phyloP scores from a whole-genome alignment of 2,113 vertebrate genomes.

The Willisornis vidua region DNA sequence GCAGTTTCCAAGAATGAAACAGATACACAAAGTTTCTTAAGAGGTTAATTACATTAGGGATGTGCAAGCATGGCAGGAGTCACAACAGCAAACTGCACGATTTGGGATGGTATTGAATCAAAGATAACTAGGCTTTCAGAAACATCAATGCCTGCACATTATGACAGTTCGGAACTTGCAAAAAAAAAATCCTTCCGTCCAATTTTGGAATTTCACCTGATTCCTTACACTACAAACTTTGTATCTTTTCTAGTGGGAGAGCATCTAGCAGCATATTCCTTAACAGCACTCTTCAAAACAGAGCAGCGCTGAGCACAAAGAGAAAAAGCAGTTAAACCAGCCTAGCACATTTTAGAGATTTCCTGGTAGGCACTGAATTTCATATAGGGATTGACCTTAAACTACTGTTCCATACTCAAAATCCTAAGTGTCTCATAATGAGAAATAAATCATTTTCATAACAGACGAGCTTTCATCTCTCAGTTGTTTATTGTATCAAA shows the following conservation, averaged over 20 bases:
- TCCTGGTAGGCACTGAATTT: neutral
- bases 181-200: neutral
- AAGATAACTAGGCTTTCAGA: neutral
- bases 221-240: neutral
- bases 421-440: neutral
- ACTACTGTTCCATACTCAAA: neutral
- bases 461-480: neutral
- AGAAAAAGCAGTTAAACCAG: neutral
- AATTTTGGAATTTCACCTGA: neutral
- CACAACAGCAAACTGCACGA: neutral
- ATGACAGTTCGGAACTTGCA: neutral
- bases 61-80: neutral
- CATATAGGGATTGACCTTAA: neutral
- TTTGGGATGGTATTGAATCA: neutral
- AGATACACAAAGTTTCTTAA: neutral
- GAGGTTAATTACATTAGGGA: neutral
- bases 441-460: neutral
- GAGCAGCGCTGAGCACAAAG: neutral
- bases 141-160: neutral
- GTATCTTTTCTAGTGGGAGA: neutral
- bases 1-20: neutral
- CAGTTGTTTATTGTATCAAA: neutral
- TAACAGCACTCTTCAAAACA: neutral
- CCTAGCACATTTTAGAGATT: neutral
- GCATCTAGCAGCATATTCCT: neutral